Conservation (phyloP, 2,888 invertebrate genomes). For the Dryadula phaetusa region DNA sequence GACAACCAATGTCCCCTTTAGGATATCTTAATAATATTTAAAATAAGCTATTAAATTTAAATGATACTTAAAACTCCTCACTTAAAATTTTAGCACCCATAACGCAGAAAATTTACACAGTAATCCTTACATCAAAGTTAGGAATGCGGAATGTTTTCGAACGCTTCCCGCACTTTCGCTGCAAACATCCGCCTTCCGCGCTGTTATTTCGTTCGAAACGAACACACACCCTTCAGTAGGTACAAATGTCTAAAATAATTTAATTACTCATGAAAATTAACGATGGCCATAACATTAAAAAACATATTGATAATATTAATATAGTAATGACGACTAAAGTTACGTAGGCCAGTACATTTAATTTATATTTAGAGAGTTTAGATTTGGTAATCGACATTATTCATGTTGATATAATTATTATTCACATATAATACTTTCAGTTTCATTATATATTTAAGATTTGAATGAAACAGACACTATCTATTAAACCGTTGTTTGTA, state of each 20-base stretch:
- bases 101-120: conserved; percentile 26
- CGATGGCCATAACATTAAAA: too few species aligned
- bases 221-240: conserved; percentile 7
- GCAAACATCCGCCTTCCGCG: conserved; percentile 73
- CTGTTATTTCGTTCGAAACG: conserved; percentile 19
- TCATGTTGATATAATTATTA: neutral
- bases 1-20: neutral
- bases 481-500: too few species aligned
- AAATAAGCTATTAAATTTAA: neutral
- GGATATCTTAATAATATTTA: neutral
- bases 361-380: too few species aligned
- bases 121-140: conserved; percentile 41
- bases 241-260: neutral
- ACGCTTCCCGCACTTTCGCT: conserved; percentile 78
- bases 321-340: too few species aligned
- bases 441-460: neutral
- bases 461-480: too few species aligned
- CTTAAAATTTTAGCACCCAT: conserved; percentile 9
- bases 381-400: too few species aligned
- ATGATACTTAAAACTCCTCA: neutral
- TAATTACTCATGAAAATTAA: neutral
- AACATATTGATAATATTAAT: too few species aligned
- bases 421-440: neutral
- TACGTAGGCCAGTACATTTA: too few species aligned
- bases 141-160: conserved; percentile 78